A percentile compares a stretch with the other conserved stretches of the same genome.
These are phyloP conservation scores for Scyliorhinus canicula DNA, from an alignment of 2,797 vertebrate genomes.

Conservation along the genomic window DNA sequence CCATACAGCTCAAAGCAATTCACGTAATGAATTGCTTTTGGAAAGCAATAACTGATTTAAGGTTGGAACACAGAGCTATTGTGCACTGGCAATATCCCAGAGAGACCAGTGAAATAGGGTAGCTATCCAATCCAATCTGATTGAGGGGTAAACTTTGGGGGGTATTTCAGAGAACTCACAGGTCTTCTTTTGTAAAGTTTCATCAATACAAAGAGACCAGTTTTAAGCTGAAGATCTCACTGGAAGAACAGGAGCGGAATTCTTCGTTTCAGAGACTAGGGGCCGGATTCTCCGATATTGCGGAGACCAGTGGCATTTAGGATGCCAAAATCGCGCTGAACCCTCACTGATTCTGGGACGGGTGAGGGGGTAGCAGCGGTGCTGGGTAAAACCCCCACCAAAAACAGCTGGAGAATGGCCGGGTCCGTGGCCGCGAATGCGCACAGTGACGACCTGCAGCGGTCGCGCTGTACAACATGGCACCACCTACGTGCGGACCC, in stretches of 20 bases:
- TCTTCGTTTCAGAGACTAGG: too few species aligned
- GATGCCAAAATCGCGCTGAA: too few species aligned
- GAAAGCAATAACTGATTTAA: neutral
- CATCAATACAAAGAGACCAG: neutral
- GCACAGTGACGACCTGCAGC: too few species aligned
- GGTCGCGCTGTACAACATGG: too few species aligned
- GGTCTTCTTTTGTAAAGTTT: neutral
- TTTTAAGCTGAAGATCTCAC: neutral
- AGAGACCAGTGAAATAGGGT: neutral
- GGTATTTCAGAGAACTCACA: neutral
- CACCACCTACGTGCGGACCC: too few species aligned
- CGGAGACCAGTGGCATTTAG: too few species aligned
- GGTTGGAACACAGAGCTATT: neutral
- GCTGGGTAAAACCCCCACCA: too few species aligned
- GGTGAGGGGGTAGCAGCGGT: too few species aligned
- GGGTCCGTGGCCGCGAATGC: too few species aligned
- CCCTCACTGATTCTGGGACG: too few species aligned
- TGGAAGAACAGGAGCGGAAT: neutral
- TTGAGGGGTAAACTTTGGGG: neutral
- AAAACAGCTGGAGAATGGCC: too few species aligned
- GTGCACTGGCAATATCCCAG: neutral
- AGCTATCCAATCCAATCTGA: neutral
- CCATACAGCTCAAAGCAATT: neutral
- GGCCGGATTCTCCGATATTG: too few species aligned
- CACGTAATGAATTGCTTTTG: neutral